Conservation (phyloP, 2,113 vertebrate species). For the Rhinopithecus roxellana region DNA sequence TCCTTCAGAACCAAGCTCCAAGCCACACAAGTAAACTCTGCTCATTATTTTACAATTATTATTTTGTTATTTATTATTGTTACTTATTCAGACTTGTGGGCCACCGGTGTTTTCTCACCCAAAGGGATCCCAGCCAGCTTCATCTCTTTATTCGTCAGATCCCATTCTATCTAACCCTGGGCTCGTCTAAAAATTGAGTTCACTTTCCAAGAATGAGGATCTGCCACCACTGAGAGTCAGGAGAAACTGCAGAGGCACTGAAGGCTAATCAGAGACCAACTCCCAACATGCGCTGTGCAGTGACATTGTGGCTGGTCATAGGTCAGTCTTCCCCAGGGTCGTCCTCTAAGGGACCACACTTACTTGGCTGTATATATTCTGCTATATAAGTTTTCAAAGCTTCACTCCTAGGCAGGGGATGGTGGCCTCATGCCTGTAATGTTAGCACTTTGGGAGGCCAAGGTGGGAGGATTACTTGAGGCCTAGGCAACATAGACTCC, state of each 20-base stretch:
- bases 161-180: not conserved
- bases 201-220: not conserved
- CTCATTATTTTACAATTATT: not conserved
- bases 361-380: not conserved
- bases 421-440: no score
- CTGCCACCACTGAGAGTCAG: not conserved
- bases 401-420: no score
- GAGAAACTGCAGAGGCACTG: not conserved
- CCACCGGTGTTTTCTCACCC: not conserved
- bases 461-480: no score
- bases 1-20: not conserved
- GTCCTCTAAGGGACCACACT: not conserved
- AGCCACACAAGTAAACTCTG: not conserved
- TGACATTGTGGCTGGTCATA: not conserved
- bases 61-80: not conserved
- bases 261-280: not conserved
- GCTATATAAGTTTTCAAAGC: not conserved
- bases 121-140: not conserved
- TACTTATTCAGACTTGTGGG: not conserved
- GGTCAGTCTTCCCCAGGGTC: not conserved
- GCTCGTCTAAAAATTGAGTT: slow-evolving; percentile 9
- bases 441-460: no score
- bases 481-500: no score
- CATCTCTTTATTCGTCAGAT: not conserved
- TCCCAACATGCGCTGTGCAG: accelerated